Conservation (phyloP, 2,888 invertebrate species). For the Polydrusus tereticollis region DNA sequence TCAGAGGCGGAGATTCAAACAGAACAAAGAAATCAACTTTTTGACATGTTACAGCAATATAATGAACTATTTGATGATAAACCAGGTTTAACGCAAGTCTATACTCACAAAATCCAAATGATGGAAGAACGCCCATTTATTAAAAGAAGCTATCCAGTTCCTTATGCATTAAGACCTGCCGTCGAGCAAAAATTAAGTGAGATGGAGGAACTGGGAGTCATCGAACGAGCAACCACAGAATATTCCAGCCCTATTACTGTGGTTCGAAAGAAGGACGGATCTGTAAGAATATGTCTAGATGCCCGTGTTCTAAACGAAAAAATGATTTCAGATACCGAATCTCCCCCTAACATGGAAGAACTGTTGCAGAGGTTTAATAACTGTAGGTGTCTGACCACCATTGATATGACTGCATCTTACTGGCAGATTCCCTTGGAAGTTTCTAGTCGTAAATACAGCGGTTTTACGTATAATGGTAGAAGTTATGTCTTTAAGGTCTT, state of each 20-base stretch:
- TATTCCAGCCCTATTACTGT: not conserved
- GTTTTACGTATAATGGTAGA: no score
- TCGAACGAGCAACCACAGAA: not conserved
- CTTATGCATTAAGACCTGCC: not conserved
- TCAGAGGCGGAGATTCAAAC: no score
- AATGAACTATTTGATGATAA: not conserved
- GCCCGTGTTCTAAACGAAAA: not conserved
- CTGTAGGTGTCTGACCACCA: no score
- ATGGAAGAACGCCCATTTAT: not conserved
- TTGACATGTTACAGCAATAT: no score
- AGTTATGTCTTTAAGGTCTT: no score
- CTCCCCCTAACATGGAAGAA: not conserved
- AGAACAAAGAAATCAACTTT: no score
- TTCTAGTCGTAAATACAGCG: no score
- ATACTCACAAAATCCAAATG: not conserved
- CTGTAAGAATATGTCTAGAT: not conserved
- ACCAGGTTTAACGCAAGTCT: not conserved
- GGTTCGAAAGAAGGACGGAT: not conserved
- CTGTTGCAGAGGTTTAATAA: no score
- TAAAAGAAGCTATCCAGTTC: not conserved
- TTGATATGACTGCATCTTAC: no score
- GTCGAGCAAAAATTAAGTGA: not conserved
- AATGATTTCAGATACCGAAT: not conserved
- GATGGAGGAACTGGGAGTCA: not conserved
- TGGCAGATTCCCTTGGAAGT: no score